Base-by-base conservation (phyloP, 1,140 invertebrate genomes). In the Megalonaias nervosa region DNA sequence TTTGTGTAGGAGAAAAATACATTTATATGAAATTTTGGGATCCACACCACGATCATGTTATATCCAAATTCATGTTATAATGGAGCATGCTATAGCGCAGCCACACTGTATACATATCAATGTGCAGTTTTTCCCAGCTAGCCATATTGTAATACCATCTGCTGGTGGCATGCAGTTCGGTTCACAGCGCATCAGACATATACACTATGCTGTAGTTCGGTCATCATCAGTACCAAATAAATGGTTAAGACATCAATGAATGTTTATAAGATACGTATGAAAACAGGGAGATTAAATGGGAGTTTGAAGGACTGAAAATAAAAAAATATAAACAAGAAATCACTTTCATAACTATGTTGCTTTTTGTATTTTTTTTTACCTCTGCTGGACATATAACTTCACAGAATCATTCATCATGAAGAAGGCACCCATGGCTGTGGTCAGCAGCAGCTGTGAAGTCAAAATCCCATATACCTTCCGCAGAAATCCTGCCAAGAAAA, bases 391-490 rank as follows among this genome's bases (percentile, higher is more conserved):
- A 87, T 94, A 95, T 26, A 87, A 79, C 84, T 94, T 93, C 16
- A 95, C 91, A 15, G 93, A 92, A 55, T 93, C 92, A 62, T 92
- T 91, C 75, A 94, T 92, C 88, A 94, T 92, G 81, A 93, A 94
- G n/a, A 94, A 89, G 5, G 91, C 92, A 58, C 93, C 93, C 65
- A 96, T 92, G 14, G 94, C 85, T 4, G 94, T 92, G 15, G 95
- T 96, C 12, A 95, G 90, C 48, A 95, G 88, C 48, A 97, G 91
- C 88, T 97, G 96, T 23, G 94, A 91, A 31, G 93, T 93, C 19
- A 97, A 90, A 23, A 97, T 92, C 3, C 94, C 94, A 91, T 96
- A 97, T 9, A 97, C 96, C 89, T 97, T 97, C n/a, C 95, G 92
- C 66, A 97, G 92, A 86, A 97, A 97, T 3, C 92, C 92, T 92